Percentiles rank a stretch among this genome's conserved stretches.
Evolutionary conservation across 2,888 invertebrate genomes (phyloP).

Genomic region (Melieria picta): DNA sequence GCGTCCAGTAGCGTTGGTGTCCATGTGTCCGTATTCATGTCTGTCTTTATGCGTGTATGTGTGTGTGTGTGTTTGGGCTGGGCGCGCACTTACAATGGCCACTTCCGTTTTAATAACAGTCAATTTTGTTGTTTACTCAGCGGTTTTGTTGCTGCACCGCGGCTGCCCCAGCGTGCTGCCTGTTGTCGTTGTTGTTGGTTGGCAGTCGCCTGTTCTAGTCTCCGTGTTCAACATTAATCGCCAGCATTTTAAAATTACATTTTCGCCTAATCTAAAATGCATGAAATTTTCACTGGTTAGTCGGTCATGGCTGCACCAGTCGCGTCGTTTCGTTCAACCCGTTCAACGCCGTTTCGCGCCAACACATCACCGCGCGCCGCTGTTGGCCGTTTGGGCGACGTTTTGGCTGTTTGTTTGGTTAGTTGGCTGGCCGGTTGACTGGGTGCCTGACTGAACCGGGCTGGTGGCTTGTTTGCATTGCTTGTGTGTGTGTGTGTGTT

Average conservation of each 20-base stretch:
- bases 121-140: constrained; percentile 35
- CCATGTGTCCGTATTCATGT: no score
- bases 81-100: no score
- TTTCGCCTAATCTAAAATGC: constrained; percentile 45
- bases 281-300: constrained; percentile 47
- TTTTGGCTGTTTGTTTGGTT: constrained; percentile 36
- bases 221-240: constrained; percentile 27
- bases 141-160: constrained; percentile 13
- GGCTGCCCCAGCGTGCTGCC: neutral
- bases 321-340: no score
- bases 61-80: no score
- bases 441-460: constrained; percentile 26
- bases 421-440: constrained; percentile 28
- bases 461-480: constrained; percentile 2
- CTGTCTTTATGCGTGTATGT: no score
- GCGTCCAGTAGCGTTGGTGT: no score
- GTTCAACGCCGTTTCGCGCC: no score
- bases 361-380: no score
- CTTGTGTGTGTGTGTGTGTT: neutral
- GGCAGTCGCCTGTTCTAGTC: constrained; percentile 1
- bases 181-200: neutral
- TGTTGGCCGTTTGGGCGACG: constrained; percentile 20
- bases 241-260: constrained; percentile 43
- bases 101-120: constrained; percentile 23
- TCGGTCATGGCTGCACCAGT: neutral